Evolutionary conservation across 1,140 invertebrate genomes (phyloP).

Genomic region (Ditylenchus dipsaci): DNA sequence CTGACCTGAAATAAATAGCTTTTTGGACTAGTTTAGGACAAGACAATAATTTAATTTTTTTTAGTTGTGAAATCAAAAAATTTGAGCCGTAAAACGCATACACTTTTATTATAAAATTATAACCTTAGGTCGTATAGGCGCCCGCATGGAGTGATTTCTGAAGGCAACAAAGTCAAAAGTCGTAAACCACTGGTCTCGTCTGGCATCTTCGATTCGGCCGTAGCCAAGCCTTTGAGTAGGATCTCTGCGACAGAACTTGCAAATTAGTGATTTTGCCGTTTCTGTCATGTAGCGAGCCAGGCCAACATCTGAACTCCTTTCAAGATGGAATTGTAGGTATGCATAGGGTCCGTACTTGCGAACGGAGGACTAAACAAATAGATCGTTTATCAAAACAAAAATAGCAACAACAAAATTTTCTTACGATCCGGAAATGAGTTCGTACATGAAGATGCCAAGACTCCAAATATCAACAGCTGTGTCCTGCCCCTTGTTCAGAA

Average conservation of each 20-base stretch:
- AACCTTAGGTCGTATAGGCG: constrained; percentile 70
- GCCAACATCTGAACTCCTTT: constrained; percentile 87
- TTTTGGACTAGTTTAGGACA: too few relatives aligned
- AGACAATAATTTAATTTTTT: too few relatives aligned
- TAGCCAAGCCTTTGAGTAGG: constrained; percentile 54
- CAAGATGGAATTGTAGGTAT: constrained; percentile 96
- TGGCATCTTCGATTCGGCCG: constrained; percentile 49
- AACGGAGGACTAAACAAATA: constrained; percentile 71
- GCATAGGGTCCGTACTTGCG: constrained; percentile 92
- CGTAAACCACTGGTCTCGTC: constrained; percentile 74
- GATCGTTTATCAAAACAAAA: not conserved
- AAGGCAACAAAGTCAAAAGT: constrained; percentile 99
- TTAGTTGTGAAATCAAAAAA: too few relatives aligned
- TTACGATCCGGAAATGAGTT: constrained; percentile 42
- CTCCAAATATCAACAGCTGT: constrained; percentile 37
- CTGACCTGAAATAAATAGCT: constrained; percentile 34
- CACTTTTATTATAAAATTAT: too few relatives aligned
- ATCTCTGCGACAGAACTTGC: constrained; percentile 50
- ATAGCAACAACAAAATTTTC: not conserved
- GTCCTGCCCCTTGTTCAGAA: constrained; percentile 79
- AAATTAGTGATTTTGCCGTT: constrained; percentile 46
- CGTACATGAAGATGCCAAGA: constrained; percentile 47
- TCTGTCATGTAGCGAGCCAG: constrained; percentile 52
- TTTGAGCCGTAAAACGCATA: too few relatives aligned
- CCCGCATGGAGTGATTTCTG: constrained; percentile 75